Base-by-base conservation (phyloP, 2,888 invertebrate genomes). In the Blomia tropicalis region DNA sequence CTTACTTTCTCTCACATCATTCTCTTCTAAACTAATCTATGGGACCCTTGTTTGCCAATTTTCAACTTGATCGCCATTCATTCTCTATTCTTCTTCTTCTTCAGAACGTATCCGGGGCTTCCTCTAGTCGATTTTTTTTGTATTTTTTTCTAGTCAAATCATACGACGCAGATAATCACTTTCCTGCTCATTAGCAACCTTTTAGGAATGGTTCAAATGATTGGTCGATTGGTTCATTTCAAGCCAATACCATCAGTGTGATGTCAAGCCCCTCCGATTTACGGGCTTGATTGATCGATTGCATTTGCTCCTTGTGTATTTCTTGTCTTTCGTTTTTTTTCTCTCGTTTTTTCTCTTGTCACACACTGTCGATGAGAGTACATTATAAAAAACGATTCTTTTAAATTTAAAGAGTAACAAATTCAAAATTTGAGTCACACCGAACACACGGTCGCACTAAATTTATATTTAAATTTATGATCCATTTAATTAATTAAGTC, bases 171-270 rank as follows among this genome's bases (percentile, higher is more conserved):
- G 51, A 47, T 47, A 47, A 47, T 47, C 51, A 47, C 51, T 47
- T 47, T 47, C 23, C 23, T 47, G 51, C 51, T 47, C 51, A 47
- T 47, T 47, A 47, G 51, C 51, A 47, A 47, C 51, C 51, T 47
- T 47, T 47, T 47, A 47, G 51, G n/a, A n/a, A n/a, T 41, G 23
- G 51, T n/a, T 47, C 23, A 47, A 47, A 47, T 47, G 51, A 47
- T 7, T 47, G 36, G 7, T 7, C 17, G 36, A n/a, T n/a, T 41
- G 41, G 41, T n/a, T 41, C 14, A 14, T 41, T 41, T 41, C 41
- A n/a, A n/a, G 14, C 41, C 41, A n/a, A 7, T 11, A 19, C 51
- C 51, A 27, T 36, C 36, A 36, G 7, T 7, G 17, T 17, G 17
- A 36, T 14, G 51, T 47, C 51, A 27, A 11, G 51, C 51, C 51